Conservation (phyloP, 2,888 invertebrate species). For the Agapostemon virescens region DNA sequence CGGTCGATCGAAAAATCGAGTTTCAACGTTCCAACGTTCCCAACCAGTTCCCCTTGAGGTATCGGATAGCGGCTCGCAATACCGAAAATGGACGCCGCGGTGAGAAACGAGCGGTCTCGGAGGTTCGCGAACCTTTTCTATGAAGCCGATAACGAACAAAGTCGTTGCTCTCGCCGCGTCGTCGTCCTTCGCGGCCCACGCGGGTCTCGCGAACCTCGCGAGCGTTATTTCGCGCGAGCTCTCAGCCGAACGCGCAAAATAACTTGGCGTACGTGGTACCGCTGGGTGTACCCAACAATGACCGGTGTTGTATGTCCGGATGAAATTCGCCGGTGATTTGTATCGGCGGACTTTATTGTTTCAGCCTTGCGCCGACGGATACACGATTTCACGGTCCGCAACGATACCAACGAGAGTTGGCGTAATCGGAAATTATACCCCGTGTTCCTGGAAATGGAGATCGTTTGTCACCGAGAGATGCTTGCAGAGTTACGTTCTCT, state of each 20-base stretch:
- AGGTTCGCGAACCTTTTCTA: slow-evolving; percentile 37
- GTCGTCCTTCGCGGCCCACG: slow-evolving; percentile 61
- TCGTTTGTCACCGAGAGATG: neutral
- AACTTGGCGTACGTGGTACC: neutral
- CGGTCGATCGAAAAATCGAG: neutral
- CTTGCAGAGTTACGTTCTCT: neutral
- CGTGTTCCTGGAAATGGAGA: neutral
- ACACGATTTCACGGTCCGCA: neutral
- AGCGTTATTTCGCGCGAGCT: neutral
- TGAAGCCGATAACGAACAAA: slow-evolving; percentile 55
- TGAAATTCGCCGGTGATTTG: slow-evolving; percentile 9
- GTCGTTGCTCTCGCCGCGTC: slow-evolving; percentile 52
- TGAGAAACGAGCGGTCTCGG: slow-evolving; percentile 26
- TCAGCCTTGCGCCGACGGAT: neutral
- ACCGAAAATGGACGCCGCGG: slow-evolving; percentile 32
- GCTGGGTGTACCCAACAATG: neutral
- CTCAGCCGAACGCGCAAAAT: neutral
- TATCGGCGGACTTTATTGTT: slow-evolving; percentile 7
- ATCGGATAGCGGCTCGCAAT: slow-evolving; percentile 28
- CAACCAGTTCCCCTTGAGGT: slow-evolving; percentile 24
- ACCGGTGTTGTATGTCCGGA: neutral
- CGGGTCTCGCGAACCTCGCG: neutral
- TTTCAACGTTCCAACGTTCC: slow-evolving; percentile 1
- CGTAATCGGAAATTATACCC: slow-evolving; percentile 8
- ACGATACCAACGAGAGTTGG: neutral